Evolutionary conservation across 2,888 invertebrate species (phyloP).

Genomic region (Heliconius ismenius): DNA sequence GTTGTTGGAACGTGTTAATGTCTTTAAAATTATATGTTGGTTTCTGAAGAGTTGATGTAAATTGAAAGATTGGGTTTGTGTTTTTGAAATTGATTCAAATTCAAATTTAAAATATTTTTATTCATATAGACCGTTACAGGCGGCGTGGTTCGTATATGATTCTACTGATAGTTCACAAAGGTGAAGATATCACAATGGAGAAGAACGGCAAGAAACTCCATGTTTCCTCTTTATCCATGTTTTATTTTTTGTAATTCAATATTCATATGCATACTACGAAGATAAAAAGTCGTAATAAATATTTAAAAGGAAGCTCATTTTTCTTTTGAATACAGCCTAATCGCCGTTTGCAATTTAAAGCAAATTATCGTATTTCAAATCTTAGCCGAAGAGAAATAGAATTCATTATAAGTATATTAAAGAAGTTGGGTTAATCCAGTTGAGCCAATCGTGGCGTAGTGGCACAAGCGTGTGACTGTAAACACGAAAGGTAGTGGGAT

Average conservation of each 20-base stretch:
- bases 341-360: slow-evolving; percentile 27
- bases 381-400: neutral
- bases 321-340: slow-evolving; percentile 29
- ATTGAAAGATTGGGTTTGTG: neutral
- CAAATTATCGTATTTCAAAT: slow-evolving; percentile 16
- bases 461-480: too few species aligned
- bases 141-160: too few species aligned
- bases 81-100: too few species aligned
- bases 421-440: neutral
- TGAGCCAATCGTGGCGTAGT: too few species aligned
- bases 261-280: neutral
- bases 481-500: too few species aligned
- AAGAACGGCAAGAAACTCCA: too few species aligned
- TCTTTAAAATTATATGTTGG: slow-evolving; percentile 8
- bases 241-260: too few species aligned
- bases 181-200: too few species aligned
- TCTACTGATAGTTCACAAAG: too few species aligned
- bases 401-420: slow-evolving; percentile 22
- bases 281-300: slow-evolving; percentile 17
- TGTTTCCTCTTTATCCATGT: too few species aligned
- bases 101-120: too few species aligned
- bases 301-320: slow-evolving; percentile 37
- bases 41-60: neutral
- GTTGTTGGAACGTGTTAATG: slow-evolving; percentile 10
- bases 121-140: too few species aligned